phyloP scores from a whole-genome alignment of 2,113 vertebrate species.

The Ariopsis seemanni region DNA sequence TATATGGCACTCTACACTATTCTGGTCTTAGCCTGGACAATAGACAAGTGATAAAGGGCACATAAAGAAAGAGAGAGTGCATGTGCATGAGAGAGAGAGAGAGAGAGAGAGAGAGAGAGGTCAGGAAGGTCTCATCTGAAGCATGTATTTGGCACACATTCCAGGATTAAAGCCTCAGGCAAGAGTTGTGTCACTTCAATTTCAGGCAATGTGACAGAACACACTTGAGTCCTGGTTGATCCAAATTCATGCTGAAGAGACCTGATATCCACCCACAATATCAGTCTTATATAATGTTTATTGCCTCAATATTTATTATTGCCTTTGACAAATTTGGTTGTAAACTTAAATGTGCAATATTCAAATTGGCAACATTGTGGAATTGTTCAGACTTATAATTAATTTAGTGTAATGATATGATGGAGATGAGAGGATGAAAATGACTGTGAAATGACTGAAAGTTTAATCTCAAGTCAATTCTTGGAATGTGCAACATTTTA shows the following conservation, averaged over 20 bases:
- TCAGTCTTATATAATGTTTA: background rate
- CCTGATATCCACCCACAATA: slow-evolving; percentile 31
- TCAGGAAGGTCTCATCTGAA: background rate
- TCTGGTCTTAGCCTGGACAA: background rate
- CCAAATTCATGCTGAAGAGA: slow-evolving; percentile 27
- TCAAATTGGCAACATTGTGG: background rate
- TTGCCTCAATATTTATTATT: background rate
- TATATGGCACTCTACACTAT: background rate
- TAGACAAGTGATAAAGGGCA: background rate
- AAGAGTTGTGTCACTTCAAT: slow-evolving; percentile 66
- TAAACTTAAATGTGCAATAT: slow-evolving; percentile 15
- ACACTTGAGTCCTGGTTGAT: slow-evolving; percentile 50
- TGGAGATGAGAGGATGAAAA: background rate
- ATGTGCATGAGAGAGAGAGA: background rate
- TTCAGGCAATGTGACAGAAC: slow-evolving; percentile 62
- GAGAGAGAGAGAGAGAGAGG: background rate
- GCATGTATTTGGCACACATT: slow-evolving; percentile 44
- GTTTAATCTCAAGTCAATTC: background rate
- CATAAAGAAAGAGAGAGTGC: background rate
- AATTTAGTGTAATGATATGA: background rate
- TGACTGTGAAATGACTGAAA: background rate
- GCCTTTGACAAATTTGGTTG: background rate
- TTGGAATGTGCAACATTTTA: background rate
- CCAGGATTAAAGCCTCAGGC: slow-evolving; percentile 63
- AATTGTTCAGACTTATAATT: background rate